A percentile compares a stretch with the other conserved stretches of the same genome.
phyloP scores from a whole-genome alignment of 2,888 invertebrate genomes.

The Leucophora obtusa region DNA sequence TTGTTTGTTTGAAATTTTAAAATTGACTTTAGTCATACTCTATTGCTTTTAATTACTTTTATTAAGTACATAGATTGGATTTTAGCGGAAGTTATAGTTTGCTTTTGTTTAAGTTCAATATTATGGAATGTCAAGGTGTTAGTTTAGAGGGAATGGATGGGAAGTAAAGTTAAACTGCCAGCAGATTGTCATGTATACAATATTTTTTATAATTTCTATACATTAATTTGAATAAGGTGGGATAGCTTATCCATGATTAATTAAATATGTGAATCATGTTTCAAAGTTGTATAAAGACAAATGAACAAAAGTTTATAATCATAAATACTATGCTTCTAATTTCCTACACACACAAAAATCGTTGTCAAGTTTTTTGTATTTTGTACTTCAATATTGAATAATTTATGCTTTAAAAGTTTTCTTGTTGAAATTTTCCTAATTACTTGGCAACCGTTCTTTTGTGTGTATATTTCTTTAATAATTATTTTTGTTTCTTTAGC shows the following conservation, averaged over 20 bases:
- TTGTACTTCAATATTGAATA: too few species aligned
- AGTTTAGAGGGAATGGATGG: constrained; percentile 19
- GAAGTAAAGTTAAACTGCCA: background rate
- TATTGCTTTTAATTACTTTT: background rate
- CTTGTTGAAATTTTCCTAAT: too few species aligned
- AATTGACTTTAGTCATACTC: too few species aligned
- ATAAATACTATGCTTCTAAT: background rate
- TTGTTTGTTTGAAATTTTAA: too few species aligned
- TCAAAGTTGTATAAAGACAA: background rate
- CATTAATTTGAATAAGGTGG: background rate
- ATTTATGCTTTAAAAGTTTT: too few species aligned
- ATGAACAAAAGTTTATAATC: constrained; percentile 9
- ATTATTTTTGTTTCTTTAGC: constrained; percentile 79
- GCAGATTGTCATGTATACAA: background rate
- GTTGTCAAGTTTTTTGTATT: too few species aligned
- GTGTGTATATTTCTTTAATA: too few species aligned
- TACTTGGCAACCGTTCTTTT: too few species aligned
- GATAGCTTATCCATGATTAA: constrained; percentile 16
- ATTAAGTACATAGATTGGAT: background rate
- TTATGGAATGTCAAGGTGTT: constrained; percentile 39
- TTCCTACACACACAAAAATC: too few species aligned
- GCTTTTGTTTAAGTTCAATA: background rate
- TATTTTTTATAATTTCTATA: background rate
- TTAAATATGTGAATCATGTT: constrained; percentile 52
- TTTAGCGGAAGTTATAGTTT: background rate